These are phyloP conservation scores for Ephialtes manifestator DNA, from an alignment of 2,888 invertebrate species.

Conservation along the genomic window DNA sequence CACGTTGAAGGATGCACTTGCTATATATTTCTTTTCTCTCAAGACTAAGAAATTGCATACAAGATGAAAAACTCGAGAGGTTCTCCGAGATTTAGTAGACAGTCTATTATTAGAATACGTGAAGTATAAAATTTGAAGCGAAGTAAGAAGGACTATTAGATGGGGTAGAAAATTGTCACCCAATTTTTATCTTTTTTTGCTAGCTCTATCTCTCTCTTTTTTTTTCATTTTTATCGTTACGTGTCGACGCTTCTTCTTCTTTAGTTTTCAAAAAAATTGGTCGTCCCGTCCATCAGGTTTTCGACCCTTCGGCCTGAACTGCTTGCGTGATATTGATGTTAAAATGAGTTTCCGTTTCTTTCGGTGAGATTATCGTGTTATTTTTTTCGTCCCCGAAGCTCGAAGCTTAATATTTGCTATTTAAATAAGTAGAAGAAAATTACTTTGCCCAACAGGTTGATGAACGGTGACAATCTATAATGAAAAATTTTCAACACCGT, in stretches of 20 bases:
- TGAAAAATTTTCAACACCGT: not conserved
- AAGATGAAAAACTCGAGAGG: not conserved
- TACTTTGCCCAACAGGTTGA: not conserved
- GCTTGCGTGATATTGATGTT: not conserved
- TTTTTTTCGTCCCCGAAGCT: not conserved
- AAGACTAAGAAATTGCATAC: not conserved
- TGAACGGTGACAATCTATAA: not conserved
- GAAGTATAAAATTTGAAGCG: not conserved
- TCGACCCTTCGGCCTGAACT: not conserved
- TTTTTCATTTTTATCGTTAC: not conserved
- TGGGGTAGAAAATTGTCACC: not conserved
- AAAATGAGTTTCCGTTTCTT: not conserved
- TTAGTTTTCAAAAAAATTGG: not conserved
- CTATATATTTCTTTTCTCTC: not conserved
- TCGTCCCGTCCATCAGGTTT: not conserved
- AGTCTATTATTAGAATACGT: not conserved
- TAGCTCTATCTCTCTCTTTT: not conserved
- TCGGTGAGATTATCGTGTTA: not conserved
- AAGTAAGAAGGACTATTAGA: not conserved
- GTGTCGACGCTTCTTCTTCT: not conserved
- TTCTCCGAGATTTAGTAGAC: not conserved
- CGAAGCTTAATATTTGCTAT: not conserved
- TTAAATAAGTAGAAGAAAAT: not conserved
- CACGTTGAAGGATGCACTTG: no score
- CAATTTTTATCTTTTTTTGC: not conserved